These are phyloP conservation scores for Tylochromis polylepis DNA, from an alignment of 2,113 vertebrate genomes.

Conservation along the genomic window DNA sequence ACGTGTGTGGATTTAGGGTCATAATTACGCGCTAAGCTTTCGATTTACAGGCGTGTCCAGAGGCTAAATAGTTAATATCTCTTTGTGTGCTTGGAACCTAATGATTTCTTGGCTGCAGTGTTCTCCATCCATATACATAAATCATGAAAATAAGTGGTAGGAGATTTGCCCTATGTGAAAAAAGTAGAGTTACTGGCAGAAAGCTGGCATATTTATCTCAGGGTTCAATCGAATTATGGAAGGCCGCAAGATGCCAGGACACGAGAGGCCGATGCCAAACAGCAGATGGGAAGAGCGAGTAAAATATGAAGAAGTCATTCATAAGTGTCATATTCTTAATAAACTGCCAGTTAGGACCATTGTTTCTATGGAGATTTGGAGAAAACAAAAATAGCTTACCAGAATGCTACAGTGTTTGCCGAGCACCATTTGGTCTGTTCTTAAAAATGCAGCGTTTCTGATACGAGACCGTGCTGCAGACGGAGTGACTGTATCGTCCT, in stretches of 20 bases:
- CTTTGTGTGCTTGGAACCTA: not conserved
- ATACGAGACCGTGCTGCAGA: not conserved
- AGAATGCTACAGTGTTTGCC: constrained; percentile 35
- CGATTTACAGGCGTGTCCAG: not conserved
- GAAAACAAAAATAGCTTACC: constrained; percentile 26
- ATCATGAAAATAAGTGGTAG: not conserved
- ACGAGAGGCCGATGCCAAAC: not conserved
- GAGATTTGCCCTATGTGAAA: constrained; percentile 5
- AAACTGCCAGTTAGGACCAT: constrained; percentile 34
- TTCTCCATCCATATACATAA: constrained; percentile 2
- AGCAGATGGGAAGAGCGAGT: not conserved
- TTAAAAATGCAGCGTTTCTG: not conserved
- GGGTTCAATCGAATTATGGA: constrained; percentile 2
- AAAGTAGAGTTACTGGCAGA: constrained; percentile 21
- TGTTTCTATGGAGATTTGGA: constrained; percentile 66
- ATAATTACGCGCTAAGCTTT: not conserved
- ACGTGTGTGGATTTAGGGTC: not conserved
- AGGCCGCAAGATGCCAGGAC: not conserved
- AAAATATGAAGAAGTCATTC: constrained; percentile 32
- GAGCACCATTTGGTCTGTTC: constrained; percentile 16
- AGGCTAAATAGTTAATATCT: not conserved
- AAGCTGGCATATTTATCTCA: constrained; percentile 1
- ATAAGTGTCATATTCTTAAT: constrained; percentile 28
- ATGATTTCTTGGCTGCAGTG: constrained; percentile 10
- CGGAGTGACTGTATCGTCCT: not conserved